A percentile compares a stretch with the other conserved stretches of the same genome.
Evolutionary conservation across 2,888 invertebrate genomes (phyloP).

Genomic region (Adineta ricciae): DNA sequence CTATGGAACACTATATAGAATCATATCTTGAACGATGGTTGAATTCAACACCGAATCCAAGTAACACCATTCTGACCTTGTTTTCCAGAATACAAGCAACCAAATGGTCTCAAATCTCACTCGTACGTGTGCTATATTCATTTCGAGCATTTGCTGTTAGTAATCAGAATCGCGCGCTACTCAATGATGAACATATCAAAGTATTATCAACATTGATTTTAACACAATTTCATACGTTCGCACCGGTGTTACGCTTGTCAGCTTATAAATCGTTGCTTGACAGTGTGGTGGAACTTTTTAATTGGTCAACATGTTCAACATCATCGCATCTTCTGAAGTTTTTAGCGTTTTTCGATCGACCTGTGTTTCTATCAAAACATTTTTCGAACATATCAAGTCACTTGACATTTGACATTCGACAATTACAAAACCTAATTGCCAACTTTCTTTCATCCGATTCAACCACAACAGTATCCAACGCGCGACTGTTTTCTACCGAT

Average conservation of each 20-base stretch:
- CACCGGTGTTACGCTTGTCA: neutral
- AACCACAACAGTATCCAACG: neutral
- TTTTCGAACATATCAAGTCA: neutral
- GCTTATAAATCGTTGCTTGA: neutral
- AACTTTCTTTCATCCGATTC: neutral
- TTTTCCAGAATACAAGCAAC: neutral
- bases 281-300: neutral
- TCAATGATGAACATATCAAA: constrained; percentile 15
- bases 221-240: neutral
- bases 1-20: constrained; percentile 6
- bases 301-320: neutral
- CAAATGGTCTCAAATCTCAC: neutral
- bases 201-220: neutral
- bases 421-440: neutral
- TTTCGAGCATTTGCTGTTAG: neutral
- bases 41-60: neutral
- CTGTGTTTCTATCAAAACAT: neutral
- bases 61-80: neutral
- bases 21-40: neutral
- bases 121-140: neutral
- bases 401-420: neutral
- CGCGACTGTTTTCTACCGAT: neutral
- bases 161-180: neutral
- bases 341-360: neutral
- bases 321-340: neutral